Evolutionary conservation across 2,888 invertebrate genomes (phyloP).

Genomic region (Synergus itoensis): DNA sequence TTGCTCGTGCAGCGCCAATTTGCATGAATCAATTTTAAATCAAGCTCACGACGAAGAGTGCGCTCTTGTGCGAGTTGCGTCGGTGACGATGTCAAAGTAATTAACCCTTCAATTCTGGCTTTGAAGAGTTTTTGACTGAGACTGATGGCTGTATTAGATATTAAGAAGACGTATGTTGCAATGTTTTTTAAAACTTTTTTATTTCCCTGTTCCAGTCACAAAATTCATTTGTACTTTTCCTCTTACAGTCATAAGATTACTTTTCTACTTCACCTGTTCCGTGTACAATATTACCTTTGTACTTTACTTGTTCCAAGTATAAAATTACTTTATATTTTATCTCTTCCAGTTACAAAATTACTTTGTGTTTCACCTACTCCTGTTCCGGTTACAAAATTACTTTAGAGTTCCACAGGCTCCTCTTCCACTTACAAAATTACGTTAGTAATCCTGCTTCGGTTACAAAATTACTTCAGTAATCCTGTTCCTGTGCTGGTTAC

Average conservation of each 20-base stretch:
- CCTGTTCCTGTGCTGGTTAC: too few relatives aligned
- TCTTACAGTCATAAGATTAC: background rate
- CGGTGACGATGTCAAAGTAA: conserved; percentile 24
- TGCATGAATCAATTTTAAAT: conserved; percentile 78
- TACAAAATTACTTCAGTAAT: background rate
- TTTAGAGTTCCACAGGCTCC: background rate
- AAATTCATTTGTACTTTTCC: too few relatives aligned
- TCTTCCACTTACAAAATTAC: background rate
- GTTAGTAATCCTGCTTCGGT: background rate
- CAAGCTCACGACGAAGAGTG: conserved; percentile 64
- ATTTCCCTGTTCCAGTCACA: too few relatives aligned
- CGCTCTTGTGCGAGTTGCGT: conserved; percentile 45
- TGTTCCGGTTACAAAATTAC: background rate
- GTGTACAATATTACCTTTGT: background rate
- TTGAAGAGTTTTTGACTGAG: background rate
- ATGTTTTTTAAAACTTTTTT: background rate
- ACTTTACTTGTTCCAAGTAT: background rate
- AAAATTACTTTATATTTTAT: background rate
- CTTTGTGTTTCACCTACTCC: too few relatives aligned
- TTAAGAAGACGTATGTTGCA: background rate
- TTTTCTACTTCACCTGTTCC: background rate
- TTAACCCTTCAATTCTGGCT: conserved; percentile 5
- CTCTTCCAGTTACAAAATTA: background rate
- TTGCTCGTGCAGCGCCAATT: conserved; percentile 77
- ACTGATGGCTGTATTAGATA: background rate